phyloP scores from a whole-genome alignment of 1,140 invertebrate genomes.

The Ylistrum balloti region DNA sequence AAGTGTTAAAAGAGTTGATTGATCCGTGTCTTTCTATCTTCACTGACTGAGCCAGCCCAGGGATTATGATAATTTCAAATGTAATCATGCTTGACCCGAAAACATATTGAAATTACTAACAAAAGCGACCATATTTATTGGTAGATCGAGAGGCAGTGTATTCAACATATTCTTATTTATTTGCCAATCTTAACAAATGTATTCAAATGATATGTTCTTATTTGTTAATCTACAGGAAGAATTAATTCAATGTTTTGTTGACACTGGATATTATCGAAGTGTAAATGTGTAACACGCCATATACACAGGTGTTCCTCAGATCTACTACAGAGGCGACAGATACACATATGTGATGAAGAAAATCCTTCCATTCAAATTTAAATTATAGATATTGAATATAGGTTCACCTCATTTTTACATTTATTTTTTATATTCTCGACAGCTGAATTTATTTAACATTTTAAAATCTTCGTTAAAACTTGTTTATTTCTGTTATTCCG shows the following conservation, averaged over 20 bases:
- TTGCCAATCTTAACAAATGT: slow-evolving; percentile 17
- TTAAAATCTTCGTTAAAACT: no score
- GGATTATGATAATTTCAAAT: not conserved
- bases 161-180: not conserved
- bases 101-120: not conserved
- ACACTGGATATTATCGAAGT: not conserved
- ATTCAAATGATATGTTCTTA: not conserved
- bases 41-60: not conserved
- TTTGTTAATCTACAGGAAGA: not conserved
- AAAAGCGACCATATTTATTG: not conserved
- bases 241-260: not conserved
- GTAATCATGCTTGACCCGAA: not conserved
- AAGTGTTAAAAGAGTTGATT: slow-evolving; percentile 16
- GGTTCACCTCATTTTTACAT: no score
- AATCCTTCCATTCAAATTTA: no score
- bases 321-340: no score
- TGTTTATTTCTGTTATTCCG: no score
- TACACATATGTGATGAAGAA: no score
- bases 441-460: no score
- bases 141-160: not conserved
- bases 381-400: no score
- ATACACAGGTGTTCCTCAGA: not conserved
- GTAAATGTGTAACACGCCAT: not conserved
- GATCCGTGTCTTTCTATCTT: not conserved
- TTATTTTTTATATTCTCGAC: no score